Evolutionary conservation across 2,797 vertebrate genomes (phyloP).

Genomic region (Coilia nasus): DNA sequence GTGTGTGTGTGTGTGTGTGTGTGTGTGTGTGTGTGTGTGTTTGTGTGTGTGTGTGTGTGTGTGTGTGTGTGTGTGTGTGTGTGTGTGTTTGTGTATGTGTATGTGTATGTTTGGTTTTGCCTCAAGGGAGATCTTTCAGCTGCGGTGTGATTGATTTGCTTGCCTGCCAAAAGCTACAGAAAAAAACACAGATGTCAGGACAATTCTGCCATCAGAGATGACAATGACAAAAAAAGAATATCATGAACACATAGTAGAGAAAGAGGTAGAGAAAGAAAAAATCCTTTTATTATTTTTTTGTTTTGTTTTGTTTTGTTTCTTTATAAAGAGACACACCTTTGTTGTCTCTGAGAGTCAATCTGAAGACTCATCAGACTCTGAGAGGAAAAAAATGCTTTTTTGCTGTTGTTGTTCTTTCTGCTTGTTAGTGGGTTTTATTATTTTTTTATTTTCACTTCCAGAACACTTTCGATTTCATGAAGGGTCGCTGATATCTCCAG

Average conservation of each 20-base stretch:
- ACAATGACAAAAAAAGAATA: slow-evolving; percentile 37
- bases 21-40: not conserved
- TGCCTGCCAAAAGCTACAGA: slow-evolving; percentile 42
- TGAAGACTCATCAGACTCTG: slow-evolving; percentile 33
- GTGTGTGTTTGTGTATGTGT: slow-evolving; percentile 7
- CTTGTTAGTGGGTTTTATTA: slow-evolving; percentile 19
- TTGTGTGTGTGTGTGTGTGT: not conserved
- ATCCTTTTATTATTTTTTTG: slow-evolving; percentile 43
- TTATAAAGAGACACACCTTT: slow-evolving; percentile 33
- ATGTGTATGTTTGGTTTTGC: not conserved
- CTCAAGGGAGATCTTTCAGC: slow-evolving; percentile 32
- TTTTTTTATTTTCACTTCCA: not conserved
- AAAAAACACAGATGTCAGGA: slow-evolving; percentile 48
- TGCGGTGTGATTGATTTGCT: slow-evolving; percentile 54
- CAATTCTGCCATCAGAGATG: slow-evolving; percentile 37
- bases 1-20: not conserved
- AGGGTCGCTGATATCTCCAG: slow-evolving; percentile 18
- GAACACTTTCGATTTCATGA: not conserved
- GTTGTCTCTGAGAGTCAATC: slow-evolving; percentile 47
- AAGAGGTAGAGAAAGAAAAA: not conserved
- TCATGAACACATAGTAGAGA: slow-evolving; percentile 31
- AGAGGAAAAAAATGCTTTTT: slow-evolving; percentile 20
- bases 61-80: slow-evolving; percentile 5
- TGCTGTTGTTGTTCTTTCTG: not conserved
- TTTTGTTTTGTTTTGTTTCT: not conserved